phyloP scores from a whole-genome alignment of 2,888 invertebrate species.

The Podabrus alpinus region DNA sequence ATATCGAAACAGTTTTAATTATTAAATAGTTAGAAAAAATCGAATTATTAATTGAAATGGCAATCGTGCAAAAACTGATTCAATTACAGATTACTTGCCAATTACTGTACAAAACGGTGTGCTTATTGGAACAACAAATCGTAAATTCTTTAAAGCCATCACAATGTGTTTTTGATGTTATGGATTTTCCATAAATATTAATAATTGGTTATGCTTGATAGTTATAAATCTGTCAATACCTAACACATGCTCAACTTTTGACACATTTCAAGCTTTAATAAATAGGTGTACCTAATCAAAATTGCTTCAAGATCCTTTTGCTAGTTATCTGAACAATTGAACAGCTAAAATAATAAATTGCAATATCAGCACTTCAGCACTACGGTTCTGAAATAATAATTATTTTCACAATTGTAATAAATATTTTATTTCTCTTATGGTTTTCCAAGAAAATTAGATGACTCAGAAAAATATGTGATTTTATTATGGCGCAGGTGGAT shows the following conservation, averaged over 20 bases:
- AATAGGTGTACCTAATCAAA: background rate
- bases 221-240: background rate
- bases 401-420: background rate
- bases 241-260: background rate
- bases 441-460: background rate
- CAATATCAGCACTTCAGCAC: background rate
- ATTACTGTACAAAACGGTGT: background rate
- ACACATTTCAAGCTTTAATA: background rate
- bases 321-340: background rate
- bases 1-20: conserved; percentile 12
- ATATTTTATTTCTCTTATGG: background rate
- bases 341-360: background rate
- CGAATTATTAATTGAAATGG: background rate
- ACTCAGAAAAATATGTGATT: background rate
- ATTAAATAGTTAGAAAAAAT: background rate
- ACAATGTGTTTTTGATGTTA: background rate
- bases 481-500: background rate
- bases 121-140: background rate
- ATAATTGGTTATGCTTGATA: background rate
- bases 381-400: no score
- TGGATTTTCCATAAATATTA: background rate
- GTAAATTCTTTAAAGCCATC: background rate
- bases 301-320: background rate
- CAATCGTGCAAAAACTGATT: background rate
- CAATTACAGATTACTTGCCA: background rate